Evolutionary conservation across 2,888 invertebrate genomes (phyloP).

Genomic region (Drosophila demipolita): DNA sequence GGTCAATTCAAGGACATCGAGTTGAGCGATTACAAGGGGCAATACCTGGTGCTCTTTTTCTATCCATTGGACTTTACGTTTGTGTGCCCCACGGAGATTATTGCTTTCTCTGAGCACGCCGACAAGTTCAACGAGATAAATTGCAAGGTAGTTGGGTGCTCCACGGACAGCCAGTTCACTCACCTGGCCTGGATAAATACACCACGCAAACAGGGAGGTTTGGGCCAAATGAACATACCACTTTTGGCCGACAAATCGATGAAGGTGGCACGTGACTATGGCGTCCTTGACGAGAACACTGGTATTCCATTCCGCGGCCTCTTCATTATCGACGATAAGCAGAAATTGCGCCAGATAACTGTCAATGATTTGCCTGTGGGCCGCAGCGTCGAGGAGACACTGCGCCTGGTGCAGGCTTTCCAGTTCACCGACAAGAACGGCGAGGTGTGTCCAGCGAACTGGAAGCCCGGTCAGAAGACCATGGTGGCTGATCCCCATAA

Average conservation of each 20-base stretch:
- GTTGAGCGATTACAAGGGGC: slow-evolving; percentile 91
- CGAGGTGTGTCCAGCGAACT: slow-evolving; percentile 97
- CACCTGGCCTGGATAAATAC: slow-evolving; percentile 99
- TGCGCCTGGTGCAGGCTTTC: slow-evolving; percentile 98
- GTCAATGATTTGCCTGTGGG: slow-evolving; percentile 99
- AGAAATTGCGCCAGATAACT: slow-evolving; percentile 96
- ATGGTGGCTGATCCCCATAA: slow-evolving; percentile 95
- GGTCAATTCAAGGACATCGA: slow-evolving; percentile 92
- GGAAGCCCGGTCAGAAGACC: slow-evolving; percentile 96
- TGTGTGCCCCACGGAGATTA: slow-evolving; percentile 97
- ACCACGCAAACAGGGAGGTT: slow-evolving; percentile 96
- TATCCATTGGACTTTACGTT: slow-evolving; percentile 96
- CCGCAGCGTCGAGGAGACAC: slow-evolving; percentile 94
- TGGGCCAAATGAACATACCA: slow-evolving; percentile 97
- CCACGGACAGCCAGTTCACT: slow-evolving; percentile 98
- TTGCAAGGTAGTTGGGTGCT: slow-evolving; percentile 95
- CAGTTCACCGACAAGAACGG: slow-evolving; percentile 97
- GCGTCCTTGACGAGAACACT: slow-evolving; percentile 95
- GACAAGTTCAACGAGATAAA: slow-evolving; percentile 93
- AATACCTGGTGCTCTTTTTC: slow-evolving; percentile 96
- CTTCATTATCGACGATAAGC: slow-evolving; percentile 96
- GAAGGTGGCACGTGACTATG: slow-evolving; percentile 94
- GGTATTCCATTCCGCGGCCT: slow-evolving; percentile 97
- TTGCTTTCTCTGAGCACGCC: slow-evolving; percentile 97
- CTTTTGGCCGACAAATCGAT: slow-evolving; percentile 96